Evolutionary conservation across 2,888 invertebrate species (phyloP).

Genomic region (Glaucopsyche alexis): DNA sequence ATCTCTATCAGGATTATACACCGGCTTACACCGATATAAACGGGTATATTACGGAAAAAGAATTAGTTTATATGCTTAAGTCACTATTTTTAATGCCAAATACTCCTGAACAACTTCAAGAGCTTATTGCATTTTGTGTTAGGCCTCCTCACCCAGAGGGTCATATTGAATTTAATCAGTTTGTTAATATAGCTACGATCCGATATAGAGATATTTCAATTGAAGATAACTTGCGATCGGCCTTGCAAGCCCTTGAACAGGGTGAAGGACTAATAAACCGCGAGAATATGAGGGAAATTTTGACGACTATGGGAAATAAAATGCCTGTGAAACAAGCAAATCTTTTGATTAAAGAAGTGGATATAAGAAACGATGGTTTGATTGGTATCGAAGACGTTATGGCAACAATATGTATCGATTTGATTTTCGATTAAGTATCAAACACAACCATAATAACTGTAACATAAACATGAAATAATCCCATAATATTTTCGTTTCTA

Average conservation of each 20-base stretch:
- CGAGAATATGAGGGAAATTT: constrained; percentile 57
- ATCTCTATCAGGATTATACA: constrained; percentile 63
- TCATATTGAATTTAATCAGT: constrained; percentile 64
- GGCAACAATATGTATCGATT: constrained; percentile 69
- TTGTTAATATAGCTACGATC: constrained; percentile 64
- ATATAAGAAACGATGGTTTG: constrained; percentile 67
- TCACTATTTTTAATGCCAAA: constrained; percentile 60
- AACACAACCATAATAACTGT: no score
- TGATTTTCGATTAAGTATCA: constrained; percentile 52
- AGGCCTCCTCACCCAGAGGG: constrained; percentile 64
- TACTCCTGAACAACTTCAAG: constrained; percentile 65
- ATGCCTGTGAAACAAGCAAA: constrained; percentile 56
- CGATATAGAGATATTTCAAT: constrained; percentile 59
- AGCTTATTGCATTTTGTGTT: constrained; percentile 61
- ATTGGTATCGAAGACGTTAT: constrained; percentile 68
- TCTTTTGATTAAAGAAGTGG: constrained; percentile 67
- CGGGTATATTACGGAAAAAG: constrained; percentile 64
- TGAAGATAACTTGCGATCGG: constrained; percentile 64
- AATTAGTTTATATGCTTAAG: constrained; percentile 67
- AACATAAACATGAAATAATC: no score
- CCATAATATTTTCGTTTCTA: no score
- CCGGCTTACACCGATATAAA: constrained; percentile 67
- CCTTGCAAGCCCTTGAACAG: constrained; percentile 61
- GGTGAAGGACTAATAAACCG: constrained; percentile 58
- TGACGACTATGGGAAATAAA: constrained; percentile 59